These are phyloP conservation scores for Microcebus griseorufus DNA, from an alignment of 2,113 vertebrate genomes.

Conservation along the genomic window DNA sequence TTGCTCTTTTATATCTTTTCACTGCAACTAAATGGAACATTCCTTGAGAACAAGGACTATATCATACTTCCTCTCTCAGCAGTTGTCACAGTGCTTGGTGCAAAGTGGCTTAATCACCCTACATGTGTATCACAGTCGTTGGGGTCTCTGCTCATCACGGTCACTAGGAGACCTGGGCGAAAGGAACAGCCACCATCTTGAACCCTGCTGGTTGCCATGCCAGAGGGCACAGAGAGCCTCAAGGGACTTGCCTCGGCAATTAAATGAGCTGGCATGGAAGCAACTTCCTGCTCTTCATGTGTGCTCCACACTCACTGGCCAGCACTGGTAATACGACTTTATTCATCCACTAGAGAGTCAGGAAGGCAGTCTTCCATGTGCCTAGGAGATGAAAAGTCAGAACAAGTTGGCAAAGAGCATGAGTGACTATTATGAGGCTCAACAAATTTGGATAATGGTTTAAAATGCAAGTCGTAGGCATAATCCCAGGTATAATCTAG, in stretches of 20 bases:
- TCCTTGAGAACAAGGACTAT: background rate
- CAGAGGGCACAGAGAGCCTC: background rate
- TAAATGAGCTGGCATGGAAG: background rate
- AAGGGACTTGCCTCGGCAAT: background rate
- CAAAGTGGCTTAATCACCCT: background rate
- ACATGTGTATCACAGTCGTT: rapidly evolving
- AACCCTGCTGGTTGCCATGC: background rate
- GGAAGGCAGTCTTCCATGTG: background rate
- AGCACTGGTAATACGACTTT: background rate
- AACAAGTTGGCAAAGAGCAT: background rate
- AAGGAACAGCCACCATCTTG: background rate
- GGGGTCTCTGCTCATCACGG: background rate
- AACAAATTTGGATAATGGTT: background rate
- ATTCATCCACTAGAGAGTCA: background rate
- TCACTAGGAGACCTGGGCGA: background rate
- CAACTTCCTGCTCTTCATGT: background rate
- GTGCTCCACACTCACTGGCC: background rate
- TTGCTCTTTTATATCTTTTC: background rate
- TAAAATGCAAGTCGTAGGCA: background rate
- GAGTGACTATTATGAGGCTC: background rate
- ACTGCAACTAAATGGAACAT: background rate
- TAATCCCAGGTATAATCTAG: background rate
- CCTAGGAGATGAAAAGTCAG: background rate
- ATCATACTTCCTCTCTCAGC: background rate
- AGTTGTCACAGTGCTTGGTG: background rate